A percentile compares a stretch with the other conserved stretches of the same genome.
Evolutionary conservation across 2,888 invertebrate species (phyloP).

Genomic region (Vannuccia rotundouncinata): DNA sequence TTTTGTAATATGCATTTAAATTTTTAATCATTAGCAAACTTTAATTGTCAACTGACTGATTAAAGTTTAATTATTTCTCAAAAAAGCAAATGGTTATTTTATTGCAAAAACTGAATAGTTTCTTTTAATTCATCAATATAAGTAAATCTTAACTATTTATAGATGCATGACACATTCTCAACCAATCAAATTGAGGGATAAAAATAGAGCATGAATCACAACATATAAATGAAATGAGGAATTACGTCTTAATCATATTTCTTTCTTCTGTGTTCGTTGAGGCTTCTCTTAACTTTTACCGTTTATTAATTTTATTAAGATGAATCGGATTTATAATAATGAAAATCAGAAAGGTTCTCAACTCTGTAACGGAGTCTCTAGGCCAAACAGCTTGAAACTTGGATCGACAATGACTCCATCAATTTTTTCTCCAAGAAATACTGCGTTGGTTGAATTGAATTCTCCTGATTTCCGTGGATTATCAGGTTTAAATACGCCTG

Average conservation of each 20-base stretch:
- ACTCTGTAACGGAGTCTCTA: background rate
- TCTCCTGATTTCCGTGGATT: slow-evolving; percentile 4
- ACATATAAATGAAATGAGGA: background rate
- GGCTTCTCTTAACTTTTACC: background rate
- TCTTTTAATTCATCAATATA: too few relatives aligned
- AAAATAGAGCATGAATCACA: background rate
- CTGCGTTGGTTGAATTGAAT: slow-evolving; percentile 18
- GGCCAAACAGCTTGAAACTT: background rate
- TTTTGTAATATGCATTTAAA: too few relatives aligned
- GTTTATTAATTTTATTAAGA: background rate
- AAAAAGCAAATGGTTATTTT: too few relatives aligned
- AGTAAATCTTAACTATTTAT: background rate
- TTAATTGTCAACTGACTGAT: background rate
- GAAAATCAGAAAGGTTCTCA: background rate
- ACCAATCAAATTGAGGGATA: background rate
- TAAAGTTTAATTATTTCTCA: background rate
- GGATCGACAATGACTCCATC: background rate
- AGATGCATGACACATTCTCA: background rate
- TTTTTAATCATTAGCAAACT: too few relatives aligned
- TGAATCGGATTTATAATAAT: background rate
- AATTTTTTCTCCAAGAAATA: background rate
- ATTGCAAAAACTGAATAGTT: too few relatives aligned
- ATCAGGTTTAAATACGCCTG: background rate
- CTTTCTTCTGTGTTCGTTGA: background rate
- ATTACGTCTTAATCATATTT: background rate